Percentiles rank a stretch among this genome's conserved stretches.
These are phyloP conservation scores for Scatophagus argus DNA, from an alignment of 2,113 vertebrate species.

Conservation along the genomic window DNA sequence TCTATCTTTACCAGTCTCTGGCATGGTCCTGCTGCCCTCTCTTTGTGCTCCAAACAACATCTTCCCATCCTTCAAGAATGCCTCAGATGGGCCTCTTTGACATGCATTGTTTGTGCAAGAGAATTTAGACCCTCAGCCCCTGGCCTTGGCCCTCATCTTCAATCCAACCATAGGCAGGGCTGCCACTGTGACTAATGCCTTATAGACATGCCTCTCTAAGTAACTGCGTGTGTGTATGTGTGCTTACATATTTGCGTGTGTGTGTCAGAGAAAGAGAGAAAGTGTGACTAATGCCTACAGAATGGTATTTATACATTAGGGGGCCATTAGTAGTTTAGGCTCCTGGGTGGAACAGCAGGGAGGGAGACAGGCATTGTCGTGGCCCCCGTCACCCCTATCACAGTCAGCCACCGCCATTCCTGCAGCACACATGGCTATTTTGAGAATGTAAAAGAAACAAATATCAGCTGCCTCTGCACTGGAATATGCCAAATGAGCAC, in stretches of 20 bases:
- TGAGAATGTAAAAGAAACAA: constrained; percentile 68
- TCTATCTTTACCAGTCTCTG: constrained; percentile 60
- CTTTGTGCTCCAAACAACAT: constrained; percentile 76
- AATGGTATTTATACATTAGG: constrained; percentile 83
- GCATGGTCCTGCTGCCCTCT: constrained; percentile 61
- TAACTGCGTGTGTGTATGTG: constrained; percentile 46
- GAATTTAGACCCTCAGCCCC: constrained; percentile 78
- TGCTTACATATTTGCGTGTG: constrained; percentile 41
- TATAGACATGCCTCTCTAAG: constrained; percentile 50
- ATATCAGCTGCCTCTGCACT: constrained; percentile 61
- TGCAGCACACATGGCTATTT: constrained; percentile 52
- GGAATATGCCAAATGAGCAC: constrained; percentile 28
- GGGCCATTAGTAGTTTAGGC: constrained; percentile 81
- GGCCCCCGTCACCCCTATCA: constrained; percentile 61
- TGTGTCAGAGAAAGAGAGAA: constrained; percentile 64
- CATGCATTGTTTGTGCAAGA: constrained; percentile 80
- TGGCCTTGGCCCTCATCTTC: constrained; percentile 80
- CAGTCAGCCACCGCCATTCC: constrained; percentile 58
- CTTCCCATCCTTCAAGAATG: constrained; percentile 68
- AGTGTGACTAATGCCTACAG: constrained; percentile 82
- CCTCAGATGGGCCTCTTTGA: constrained; percentile 75
- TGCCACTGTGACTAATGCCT: constrained; percentile 81
- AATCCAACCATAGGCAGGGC: constrained; percentile 68
- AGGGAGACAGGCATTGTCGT: constrained; percentile 81
- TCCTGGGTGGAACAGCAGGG: constrained; percentile 81